Evolutionary conservation across 2,113 vertebrate species (phyloP).

Genomic region (Dendropsophus ebraccatus): DNA sequence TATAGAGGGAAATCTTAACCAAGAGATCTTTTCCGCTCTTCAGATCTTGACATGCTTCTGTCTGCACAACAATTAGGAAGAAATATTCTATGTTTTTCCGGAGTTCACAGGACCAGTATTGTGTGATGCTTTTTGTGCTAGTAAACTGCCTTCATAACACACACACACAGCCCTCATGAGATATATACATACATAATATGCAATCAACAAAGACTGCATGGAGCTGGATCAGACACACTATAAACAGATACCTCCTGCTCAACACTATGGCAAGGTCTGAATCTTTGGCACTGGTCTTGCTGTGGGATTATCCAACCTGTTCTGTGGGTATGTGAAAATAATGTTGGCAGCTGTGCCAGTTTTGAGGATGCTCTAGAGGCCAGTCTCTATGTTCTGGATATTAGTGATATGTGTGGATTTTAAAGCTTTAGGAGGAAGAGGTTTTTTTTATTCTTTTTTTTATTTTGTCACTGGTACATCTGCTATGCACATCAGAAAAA

Average conservation of each 20-base stretch:
- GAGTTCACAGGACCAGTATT: constrained; percentile 19
- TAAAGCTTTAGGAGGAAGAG: background rate
- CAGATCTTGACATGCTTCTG: constrained; percentile 40
- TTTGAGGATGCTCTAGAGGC: background rate
- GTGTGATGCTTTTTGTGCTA: background rate
- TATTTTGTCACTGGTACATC: background rate
- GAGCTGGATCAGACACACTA: background rate
- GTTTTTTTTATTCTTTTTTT: too few relatives aligned
- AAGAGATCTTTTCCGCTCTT: constrained; percentile 36
- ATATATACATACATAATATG: too few relatives aligned
- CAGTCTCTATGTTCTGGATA: background rate
- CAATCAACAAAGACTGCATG: too few relatives aligned
- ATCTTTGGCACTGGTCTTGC: background rate
- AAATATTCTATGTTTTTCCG: constrained; percentile 50
- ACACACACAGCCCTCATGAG: too few relatives aligned
- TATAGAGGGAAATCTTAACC: constrained; percentile 58
- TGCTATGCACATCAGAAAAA: background rate
- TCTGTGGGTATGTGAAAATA: background rate
- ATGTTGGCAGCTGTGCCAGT: background rate
- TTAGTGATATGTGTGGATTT: background rate
- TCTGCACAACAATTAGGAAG: constrained; percentile 23
- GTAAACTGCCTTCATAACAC: too few relatives aligned
- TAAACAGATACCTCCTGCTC: background rate
- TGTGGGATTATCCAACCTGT: background rate
- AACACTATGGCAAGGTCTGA: background rate